Evolutionary conservation across 2,888 invertebrate species (phyloP), one percentile per base, ranked within the genome.

Genomic region (Ceratothoa steindachneri): DNA sequence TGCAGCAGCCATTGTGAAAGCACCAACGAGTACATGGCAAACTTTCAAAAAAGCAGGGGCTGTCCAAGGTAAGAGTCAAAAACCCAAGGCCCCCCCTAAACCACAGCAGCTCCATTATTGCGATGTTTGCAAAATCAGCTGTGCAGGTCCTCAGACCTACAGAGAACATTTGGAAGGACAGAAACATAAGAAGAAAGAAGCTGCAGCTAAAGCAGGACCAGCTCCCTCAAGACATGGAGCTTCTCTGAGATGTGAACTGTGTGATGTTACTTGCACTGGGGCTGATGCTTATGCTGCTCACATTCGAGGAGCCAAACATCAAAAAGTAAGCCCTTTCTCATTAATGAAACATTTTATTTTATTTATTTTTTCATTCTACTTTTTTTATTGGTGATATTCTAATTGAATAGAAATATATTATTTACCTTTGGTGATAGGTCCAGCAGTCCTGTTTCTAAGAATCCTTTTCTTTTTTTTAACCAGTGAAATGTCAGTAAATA

Each of bases 101-200:
- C 93, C 94, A 30, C 94, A 95, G 84, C 94, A 95, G 84, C 87
- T 97, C 80, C 97, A 97, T 85, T 99, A 97, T 86, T 99, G 98
- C 85, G 97, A 99, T 85, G 95, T 97, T 15, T 99, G 99, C 86
- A 97, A 98, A 86, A 97, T 98, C 83, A 97, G 96, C 83, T 97
- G 95, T 85, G 95, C 95, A 80, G 95, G 95, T 0, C 94, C 94
- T 2, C 93, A 93, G 88, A 90, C 78, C 53, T 85, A 85, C 0
- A 89, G 93, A 80, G 99, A 98, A 85, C 99, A 99, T 87, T 87
- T 99, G 83, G 97, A 97, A 84, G 99, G 99, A 0, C 97, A 97
- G 86, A 95, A 96, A 85, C 99, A 99, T 86, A 98, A 98, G 88
- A 98, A 97, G 88, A 95, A 97, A 85, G 98, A 97, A 85, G 93